These are phyloP conservation scores for Linnaemya vulpina DNA, from an alignment of 2,888 invertebrate species.

Conservation along the genomic window DNA sequence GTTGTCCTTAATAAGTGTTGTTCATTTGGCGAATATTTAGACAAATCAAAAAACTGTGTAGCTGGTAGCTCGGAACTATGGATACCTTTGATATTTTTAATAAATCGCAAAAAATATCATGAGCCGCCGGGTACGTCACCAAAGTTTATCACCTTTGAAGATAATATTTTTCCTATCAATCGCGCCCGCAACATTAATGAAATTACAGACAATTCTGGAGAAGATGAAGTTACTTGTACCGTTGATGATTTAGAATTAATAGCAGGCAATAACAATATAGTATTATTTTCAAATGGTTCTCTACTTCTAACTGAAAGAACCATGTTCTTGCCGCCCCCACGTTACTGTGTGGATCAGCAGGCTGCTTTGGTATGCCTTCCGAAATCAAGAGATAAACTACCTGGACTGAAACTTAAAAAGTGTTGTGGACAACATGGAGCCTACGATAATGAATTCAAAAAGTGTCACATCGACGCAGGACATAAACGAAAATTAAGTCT, in stretches of 20 bases:
- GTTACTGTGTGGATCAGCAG: constrained; percentile 88
- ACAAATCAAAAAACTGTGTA: constrained; percentile 81
- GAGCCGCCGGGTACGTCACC: constrained; percentile 81
- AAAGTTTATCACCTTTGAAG: constrained; percentile 82
- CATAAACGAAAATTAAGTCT: constrained; percentile 74
- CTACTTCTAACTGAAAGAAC: constrained; percentile 85
- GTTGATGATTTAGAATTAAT: constrained; percentile 79
- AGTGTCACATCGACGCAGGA: constrained; percentile 78
- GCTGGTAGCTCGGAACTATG: constrained; percentile 82
- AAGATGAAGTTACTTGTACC: constrained; percentile 59
- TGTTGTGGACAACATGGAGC: constrained; percentile 88
- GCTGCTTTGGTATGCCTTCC: constrained; percentile 86
- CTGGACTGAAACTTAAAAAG: constrained; percentile 84
- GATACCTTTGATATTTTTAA: constrained; percentile 86
- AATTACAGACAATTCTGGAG: constrained; percentile 4
- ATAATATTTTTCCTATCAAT: constrained; percentile 81
- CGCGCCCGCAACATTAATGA: constrained; percentile 79
- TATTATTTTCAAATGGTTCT: constrained; percentile 87
- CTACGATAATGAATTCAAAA: constrained; percentile 85
- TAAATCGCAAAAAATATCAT: constrained; percentile 82
- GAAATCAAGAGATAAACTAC: constrained; percentile 77
- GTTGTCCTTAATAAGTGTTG: constrained; percentile 85
- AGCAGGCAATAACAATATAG: constrained; percentile 77
- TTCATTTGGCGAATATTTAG: constrained; percentile 84
- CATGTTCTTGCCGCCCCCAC: constrained; percentile 84